phyloP scores from a whole-genome alignment of 1,140 invertebrate species.

The Phthorimaea operculella region DNA sequence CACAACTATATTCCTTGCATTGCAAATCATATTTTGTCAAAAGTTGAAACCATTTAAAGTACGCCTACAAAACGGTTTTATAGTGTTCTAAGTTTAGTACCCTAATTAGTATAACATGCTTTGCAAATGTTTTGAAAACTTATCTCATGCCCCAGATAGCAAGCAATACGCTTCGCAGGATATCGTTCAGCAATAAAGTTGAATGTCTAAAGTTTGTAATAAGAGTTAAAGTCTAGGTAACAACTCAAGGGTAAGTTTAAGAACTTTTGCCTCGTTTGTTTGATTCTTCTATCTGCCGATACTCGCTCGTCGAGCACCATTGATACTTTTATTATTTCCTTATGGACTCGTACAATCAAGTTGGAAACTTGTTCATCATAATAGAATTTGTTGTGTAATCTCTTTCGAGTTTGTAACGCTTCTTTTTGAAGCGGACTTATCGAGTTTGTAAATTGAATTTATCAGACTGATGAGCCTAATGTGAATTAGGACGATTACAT shows the following conservation, averaged over 20 bases:
- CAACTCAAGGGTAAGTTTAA: conserved; percentile 33
- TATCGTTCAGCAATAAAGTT: conserved; percentile 34
- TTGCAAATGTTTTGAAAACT: too few species aligned
- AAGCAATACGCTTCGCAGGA: conserved; percentile 3
- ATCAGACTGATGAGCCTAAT: too few species aligned
- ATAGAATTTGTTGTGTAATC: conserved; percentile 27
- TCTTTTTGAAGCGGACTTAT: background rate
- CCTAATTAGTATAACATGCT: too few species aligned
- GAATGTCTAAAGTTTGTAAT: conserved; percentile 46
- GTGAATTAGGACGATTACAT: too few species aligned
- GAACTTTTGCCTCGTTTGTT: conserved; percentile 42
- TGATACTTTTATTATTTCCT: conserved; percentile 58
- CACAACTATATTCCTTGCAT: too few species aligned
- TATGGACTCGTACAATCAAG: conserved; percentile 33
- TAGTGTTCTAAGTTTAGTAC: too few species aligned
- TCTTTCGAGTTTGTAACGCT: conserved; percentile 10
- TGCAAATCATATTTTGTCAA: too few species aligned
- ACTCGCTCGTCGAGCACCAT: conserved; percentile 29
- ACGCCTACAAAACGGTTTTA: too few species aligned
- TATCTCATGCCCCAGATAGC: too few species aligned
- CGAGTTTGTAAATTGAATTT: too few species aligned
- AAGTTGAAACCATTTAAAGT: too few species aligned
- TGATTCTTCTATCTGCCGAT: conserved; percentile 44
- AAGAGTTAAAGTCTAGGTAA: conserved; percentile 41
- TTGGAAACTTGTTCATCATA: conserved; percentile 29